Percentiles rank a stretch among this genome's conserved stretches.
Conservation (phyloP, 37 sponge, comb jelly and placozoan species). For the Axinella damicornis region DNA sequence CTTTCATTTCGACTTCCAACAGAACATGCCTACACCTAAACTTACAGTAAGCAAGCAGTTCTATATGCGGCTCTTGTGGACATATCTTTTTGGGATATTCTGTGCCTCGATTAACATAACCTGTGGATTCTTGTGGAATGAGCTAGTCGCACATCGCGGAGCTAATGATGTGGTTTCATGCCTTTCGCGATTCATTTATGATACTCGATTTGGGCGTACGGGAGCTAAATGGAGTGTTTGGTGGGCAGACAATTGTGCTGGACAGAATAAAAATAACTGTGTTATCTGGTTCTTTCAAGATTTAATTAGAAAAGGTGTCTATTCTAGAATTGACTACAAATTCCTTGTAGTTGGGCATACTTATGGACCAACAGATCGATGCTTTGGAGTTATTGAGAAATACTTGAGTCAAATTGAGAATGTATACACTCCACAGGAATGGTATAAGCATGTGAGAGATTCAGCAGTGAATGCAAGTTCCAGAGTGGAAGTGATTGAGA, state of each 20-base stretch:
- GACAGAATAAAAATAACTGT: conserved; percentile 62
- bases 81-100: conserved; percentile 38
- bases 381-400: conserved; percentile 46
- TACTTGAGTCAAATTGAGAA: conserved; percentile 23
- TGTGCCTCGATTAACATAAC: conserved; percentile 42
- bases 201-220: conserved; percentile 27
- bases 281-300: conserved; percentile 65
- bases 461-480: not conserved
- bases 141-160: conserved; percentile 37
- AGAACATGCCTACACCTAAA: conserved; percentile 55
- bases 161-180: conserved; percentile 56
- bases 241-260: conserved; percentile 67
- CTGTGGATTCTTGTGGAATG: conserved; percentile 61
- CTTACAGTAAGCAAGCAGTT: conserved; percentile 35
- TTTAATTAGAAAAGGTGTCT: conserved; percentile 40
- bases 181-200: conserved; percentile 30
- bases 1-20: conserved; percentile 51
- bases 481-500: conserved; percentile 34
- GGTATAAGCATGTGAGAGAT: conserved; percentile 54
- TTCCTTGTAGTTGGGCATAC: conserved; percentile 58
- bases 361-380: conserved; percentile 52
- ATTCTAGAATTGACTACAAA: conserved; percentile 50
- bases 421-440: conserved; percentile 55
- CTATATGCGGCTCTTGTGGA: conserved; percentile 34
- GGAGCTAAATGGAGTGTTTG: conserved; percentile 66